A percentile compares a stretch with the other conserved stretches of the same genome.
phyloP scores from a whole-genome alignment of 2,797 vertebrate genomes.

The Sphaeramia orbicularis region DNA sequence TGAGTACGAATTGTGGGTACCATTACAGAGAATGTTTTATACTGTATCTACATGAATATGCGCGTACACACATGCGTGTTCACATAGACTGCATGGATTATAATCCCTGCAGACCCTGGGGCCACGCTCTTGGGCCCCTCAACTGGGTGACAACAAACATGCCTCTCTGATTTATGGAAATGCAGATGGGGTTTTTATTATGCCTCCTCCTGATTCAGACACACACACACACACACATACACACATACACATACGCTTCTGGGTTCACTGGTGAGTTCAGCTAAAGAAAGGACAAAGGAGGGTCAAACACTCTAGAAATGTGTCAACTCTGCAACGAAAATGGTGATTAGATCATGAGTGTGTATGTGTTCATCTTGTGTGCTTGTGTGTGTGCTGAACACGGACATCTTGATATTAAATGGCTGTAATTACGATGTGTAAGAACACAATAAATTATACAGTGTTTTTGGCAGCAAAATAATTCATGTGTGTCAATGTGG shows the following conservation, averaged over 20 bases:
- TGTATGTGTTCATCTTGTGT: slow-evolving; percentile 28
- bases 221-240: slow-evolving; percentile 21
- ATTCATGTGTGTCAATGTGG: slow-evolving; percentile 21
- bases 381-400: slow-evolving; percentile 12
- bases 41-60: slow-evolving; percentile 3
- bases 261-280: slow-evolving; percentile 15
- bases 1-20: slow-evolving; percentile 55
- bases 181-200: slow-evolving; percentile 72
- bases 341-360: slow-evolving; percentile 37
- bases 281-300: slow-evolving; percentile 58
- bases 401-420: slow-evolving; percentile 41
- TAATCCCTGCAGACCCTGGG: slow-evolving; percentile 71
- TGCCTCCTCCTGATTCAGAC: slow-evolving; percentile 29
- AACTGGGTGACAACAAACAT: slow-evolving; percentile 75
- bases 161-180: slow-evolving; percentile 81
- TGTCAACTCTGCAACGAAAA: slow-evolving; percentile 53
- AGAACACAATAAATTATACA: slow-evolving; percentile 33
- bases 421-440: slow-evolving; percentile 37
- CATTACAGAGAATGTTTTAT: slow-evolving; percentile 19
- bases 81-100: slow-evolving; percentile 54
- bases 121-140: slow-evolving; percentile 74
- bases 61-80: slow-evolving; percentile 19
- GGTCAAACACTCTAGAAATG: slow-evolving; percentile 62
- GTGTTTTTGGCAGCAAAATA: slow-evolving; percentile 19
- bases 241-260: slow-evolving; percentile 20